Base-by-base conservation (phyloP, 2,113 vertebrate genomes). In the Hiodon tergisus region DNA sequence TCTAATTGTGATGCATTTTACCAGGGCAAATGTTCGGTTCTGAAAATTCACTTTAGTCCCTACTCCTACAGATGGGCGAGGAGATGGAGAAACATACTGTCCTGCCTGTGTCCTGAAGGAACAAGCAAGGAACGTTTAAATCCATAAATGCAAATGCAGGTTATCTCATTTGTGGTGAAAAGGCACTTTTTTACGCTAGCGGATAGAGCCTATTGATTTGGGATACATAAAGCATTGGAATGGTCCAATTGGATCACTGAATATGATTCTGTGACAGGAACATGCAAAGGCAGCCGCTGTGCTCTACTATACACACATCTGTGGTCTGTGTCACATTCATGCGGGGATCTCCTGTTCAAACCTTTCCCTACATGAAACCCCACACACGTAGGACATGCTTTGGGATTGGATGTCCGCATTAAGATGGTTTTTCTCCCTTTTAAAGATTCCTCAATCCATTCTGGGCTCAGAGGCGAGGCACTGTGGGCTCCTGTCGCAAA, bases 371-470 rank as follows among this genome's bases (percentile, higher is more conserved):
- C 31, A 31, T 31, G 31, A 31, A 31, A 31, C 31, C 1, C 31
- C 31, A 31, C 31, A 31, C 31, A 31, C 31, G 31, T 31, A 31
- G 31, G 31, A 31, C 31, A 31, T 31, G 31, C 31, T 2, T 31
- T 31, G 31, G 31, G 31, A 31, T 31, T 31, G 31, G 31, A 94
- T 11, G 93, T 94, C 93, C 93, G 92, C 81, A 81, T 88, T 94
- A 95, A 95, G 94, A 94, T 93, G 93, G 94, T 93, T 91, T 90
- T 87, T 91, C 91, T 90, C 86, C 89, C 90, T 86, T 92, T 90
- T 87, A 89, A 93, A 93, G 91, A 93, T 90, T 93, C 87, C 88
- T 94, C 92, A 88, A 95, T 96, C 93, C 94, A 92, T 92, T 90
- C 91, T 46, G 81, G 93, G 94, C 92, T 95, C 93, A 94, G 95